Evolutionary conservation across 2,888 invertebrate genomes (phyloP), one percentile per base, ranked within the genome.

Genomic region (Trichopoda pennipes): DNA sequence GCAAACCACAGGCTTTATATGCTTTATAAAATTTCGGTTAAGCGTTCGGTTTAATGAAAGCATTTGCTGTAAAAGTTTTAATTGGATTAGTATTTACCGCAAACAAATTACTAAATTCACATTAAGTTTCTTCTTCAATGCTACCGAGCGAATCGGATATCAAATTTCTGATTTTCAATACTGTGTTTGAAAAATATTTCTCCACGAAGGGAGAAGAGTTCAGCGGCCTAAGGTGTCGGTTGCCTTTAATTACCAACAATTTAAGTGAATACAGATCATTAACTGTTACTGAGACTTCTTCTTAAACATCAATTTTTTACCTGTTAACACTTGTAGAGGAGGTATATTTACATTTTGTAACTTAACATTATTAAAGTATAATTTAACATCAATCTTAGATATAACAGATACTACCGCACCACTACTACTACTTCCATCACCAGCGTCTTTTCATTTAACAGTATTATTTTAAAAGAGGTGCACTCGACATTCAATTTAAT

Each of bases 341-440:
- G n/a, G n/a, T n/a, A n/a, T n/a, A n/a, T n/a, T n/a, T n/a, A n/a
- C 9, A 21, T 55, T 49, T 60, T 60, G 49, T 49, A 60, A 49
- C 2, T 51, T 51, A 12, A 49, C 0, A 21, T 70, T 21, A 35
- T 19, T 51, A 72, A 72, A 72, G 60, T 68, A 55, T 23, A 42
- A 55, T 28, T 68, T 9, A 68, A 53, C 23, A 23, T 68, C 53
- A 49, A 64, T 0, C 38, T n/a, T 55, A 49, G 47, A 64, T 10
- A 66, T 74, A 14, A 74, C 64, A 14, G 74, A 64, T 56, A 74
- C 74, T 44, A 56, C 56, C 17, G 74, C 74, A 47, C 74, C 58
- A 12, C 56, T 74, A 56, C 49, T n/a, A n/a, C 64, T 6, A 74
- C 17, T 17, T 64, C 74, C 49, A 74, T 74, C 16, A 28, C 32